These are phyloP conservation scores for Matsumurasca onukii DNA, from an alignment of 1,140 invertebrate genomes.

Conservation along the genomic window DNA sequence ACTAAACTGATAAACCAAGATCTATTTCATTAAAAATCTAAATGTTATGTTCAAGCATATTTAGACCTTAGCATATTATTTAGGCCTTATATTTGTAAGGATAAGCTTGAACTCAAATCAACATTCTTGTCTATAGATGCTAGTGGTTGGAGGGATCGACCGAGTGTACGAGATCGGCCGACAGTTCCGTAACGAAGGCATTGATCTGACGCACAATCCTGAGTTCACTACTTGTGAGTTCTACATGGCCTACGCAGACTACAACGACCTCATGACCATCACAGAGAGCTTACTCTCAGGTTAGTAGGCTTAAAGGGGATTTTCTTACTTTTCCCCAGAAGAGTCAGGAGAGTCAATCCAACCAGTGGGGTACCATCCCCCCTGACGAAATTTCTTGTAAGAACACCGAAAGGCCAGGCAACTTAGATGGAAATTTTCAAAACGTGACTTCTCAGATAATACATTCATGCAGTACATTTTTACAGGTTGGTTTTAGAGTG, in stretches of 20 bases:
- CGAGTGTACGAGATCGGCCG: slow-evolving; percentile 97
- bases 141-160: slow-evolving; percentile 97
- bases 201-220: slow-evolving; percentile 98
- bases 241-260: slow-evolving; percentile 99
- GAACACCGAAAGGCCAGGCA: too few relatives aligned
- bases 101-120: too few relatives aligned
- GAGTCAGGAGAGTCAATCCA: background rate
- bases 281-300: slow-evolving; percentile 92
- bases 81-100: too few relatives aligned
- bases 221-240: slow-evolving; percentile 99
- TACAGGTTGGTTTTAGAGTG: too few relatives aligned
- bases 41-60: too few relatives aligned
- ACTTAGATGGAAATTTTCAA: too few relatives aligned
- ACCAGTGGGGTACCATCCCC: background rate
- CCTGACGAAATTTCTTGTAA: too few relatives aligned
- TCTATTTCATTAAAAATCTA: too few relatives aligned
- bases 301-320: slow-evolving; percentile 55
- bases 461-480: too few relatives aligned
- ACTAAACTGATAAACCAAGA: too few relatives aligned
- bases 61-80: too few relatives aligned
- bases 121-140: slow-evolving; percentile 60
- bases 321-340: background rate
- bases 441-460: too few relatives aligned
- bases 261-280: slow-evolving; percentile 91
- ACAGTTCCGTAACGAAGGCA: slow-evolving; percentile 98